Conservation (phyloP, 2,797 vertebrate species). For the Typhlichthys eigenmanni region DNA sequence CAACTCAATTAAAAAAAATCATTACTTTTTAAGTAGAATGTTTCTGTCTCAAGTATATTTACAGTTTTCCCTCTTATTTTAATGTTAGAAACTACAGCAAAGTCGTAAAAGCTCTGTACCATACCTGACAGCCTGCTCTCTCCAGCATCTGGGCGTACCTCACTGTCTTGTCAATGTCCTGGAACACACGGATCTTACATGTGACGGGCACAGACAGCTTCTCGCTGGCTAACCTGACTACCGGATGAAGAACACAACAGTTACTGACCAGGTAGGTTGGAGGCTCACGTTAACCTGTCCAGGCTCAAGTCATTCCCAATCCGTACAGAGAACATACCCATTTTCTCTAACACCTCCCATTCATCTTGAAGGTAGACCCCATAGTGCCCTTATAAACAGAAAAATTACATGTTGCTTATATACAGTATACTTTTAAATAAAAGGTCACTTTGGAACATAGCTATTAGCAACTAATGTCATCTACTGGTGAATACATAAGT, state of each 20-base stretch:
- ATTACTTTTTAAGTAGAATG: too few relatives aligned
- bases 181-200: slow-evolving; percentile 96
- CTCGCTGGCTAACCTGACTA: slow-evolving; percentile 90
- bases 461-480: too few relatives aligned
- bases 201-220: slow-evolving; percentile 94
- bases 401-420: not conserved
- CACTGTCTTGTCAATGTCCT: slow-evolving; percentile 90
- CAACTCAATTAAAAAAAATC: too few relatives aligned
- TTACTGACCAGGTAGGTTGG: not conserved
- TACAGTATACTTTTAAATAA: too few relatives aligned
- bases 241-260: slow-evolving; percentile 4
- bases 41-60: too few relatives aligned
- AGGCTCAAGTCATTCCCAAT: not conserved
- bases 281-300: not conserved
- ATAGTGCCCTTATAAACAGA: slow-evolving; percentile 84
- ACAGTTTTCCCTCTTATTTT: too few relatives aligned
- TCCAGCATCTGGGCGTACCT: slow-evolving; percentile 94
- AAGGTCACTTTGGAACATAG: too few relatives aligned
- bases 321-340: slow-evolving; percentile 81
- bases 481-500: too few relatives aligned
- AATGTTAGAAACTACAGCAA: too few relatives aligned
- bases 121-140: slow-evolving; percentile 94
- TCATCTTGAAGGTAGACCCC: slow-evolving; percentile 96
- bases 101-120: not conserved
- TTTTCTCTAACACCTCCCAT: slow-evolving; percentile 92